Evolutionary conservation across 2,888 invertebrate genomes (phyloP).

Genomic region (Patella ulyssiponensis): DNA sequence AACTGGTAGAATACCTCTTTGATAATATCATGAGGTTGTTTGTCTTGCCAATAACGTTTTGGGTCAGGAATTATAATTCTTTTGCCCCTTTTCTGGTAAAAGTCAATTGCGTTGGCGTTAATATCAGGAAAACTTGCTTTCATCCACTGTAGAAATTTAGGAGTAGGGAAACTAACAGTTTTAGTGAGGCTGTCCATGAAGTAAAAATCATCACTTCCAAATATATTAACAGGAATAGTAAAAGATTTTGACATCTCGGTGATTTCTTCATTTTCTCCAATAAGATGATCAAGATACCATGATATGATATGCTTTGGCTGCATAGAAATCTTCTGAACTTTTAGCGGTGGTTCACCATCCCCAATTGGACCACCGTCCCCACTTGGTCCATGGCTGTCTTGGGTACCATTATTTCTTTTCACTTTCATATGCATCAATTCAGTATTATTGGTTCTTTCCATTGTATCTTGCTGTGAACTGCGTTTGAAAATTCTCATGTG

Average conservation of each 20-base stretch:
- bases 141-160: constrained; percentile 60
- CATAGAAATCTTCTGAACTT: constrained; percentile 19
- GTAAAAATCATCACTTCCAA: constrained; percentile 62
- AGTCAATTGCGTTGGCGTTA: constrained; percentile 42
- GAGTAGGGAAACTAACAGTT: constrained; percentile 57
- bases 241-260: constrained; percentile 64
- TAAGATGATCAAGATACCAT: constrained; percentile 63
- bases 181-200: constrained; percentile 56
- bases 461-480: not conserved
- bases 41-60: constrained; percentile 38
- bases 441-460: not conserved
- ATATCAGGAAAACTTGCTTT: constrained; percentile 54
- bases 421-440: constrained; percentile 5
- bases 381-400: not conserved
- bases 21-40: constrained; percentile 51
- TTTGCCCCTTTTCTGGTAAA: constrained; percentile 31
- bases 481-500: not conserved
- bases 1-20: constrained; percentile 62
- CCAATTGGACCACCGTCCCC: not conserved
- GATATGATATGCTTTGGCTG: constrained; percentile 32
- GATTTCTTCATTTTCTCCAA: constrained; percentile 64
- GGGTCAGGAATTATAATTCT: not conserved
- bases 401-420: not conserved
- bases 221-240: constrained; percentile 59
- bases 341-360: not conserved